These are phyloP conservation scores for Neoarius graeffei DNA, from an alignment of 2,113 vertebrate genomes.

Conservation along the genomic window DNA sequence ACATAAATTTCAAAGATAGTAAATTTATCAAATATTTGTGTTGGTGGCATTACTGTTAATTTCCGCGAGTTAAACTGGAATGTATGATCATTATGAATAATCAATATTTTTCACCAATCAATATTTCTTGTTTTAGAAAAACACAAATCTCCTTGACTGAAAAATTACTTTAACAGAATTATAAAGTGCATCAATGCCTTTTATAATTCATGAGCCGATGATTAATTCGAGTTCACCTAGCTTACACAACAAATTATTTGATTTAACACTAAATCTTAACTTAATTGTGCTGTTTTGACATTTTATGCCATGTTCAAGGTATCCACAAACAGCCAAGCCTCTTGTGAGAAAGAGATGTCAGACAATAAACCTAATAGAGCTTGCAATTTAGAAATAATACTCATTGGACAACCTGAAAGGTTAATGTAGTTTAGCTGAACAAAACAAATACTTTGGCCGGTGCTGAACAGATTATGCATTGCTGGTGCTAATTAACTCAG, in stretches of 20 bases:
- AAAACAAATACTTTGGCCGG: conserved; percentile 37
- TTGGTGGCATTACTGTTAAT: too few relatives aligned
- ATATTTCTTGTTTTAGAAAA: neutral
- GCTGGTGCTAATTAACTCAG: conserved; percentile 50
- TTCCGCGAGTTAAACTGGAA: too few relatives aligned
- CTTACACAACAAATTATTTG: neutral
- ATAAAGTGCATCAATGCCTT: conserved; percentile 8
- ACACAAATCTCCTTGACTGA: neutral
- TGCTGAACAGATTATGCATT: conserved; percentile 37
- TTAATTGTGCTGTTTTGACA: conserved; percentile 44
- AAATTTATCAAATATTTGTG: too few relatives aligned
- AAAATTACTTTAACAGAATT: conserved; percentile 36
- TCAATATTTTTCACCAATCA: too few relatives aligned
- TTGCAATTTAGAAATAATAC: conserved; percentile 44
- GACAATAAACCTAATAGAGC: conserved; percentile 50
- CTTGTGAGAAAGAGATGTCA: conserved; percentile 36
- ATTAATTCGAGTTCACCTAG: neutral
- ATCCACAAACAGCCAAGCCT: conserved; percentile 24
- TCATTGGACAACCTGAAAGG: conserved; percentile 46
- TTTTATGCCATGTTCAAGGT: conserved; percentile 37
- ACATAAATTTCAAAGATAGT: too few relatives aligned
- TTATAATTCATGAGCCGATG: conserved; percentile 32
- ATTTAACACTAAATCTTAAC: neutral
- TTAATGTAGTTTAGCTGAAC: conserved; percentile 44
- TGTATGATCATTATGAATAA: too few relatives aligned